These are phyloP conservation scores for Heliconius sara DNA, from an alignment of 2,888 invertebrate genomes.

Conservation along the genomic window DNA sequence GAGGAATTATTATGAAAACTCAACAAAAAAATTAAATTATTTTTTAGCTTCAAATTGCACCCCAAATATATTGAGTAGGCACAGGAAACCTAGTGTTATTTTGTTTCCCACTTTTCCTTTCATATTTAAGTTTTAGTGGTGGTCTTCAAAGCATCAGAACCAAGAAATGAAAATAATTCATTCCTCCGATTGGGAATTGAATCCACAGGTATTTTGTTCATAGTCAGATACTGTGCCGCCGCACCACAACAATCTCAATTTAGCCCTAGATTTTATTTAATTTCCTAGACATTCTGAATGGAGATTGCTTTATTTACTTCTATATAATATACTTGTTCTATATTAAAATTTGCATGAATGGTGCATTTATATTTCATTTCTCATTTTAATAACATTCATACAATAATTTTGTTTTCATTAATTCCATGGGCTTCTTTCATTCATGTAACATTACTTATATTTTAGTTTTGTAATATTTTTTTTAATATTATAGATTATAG, in stretches of 20 bases:
- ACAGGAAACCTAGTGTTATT: too few relatives aligned
- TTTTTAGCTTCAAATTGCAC: too few relatives aligned
- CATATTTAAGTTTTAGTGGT: too few relatives aligned
- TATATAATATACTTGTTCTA: slow-evolving; percentile 3
- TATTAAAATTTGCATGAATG: slow-evolving; percentile 31
- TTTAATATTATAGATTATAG: not conserved
- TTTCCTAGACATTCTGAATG: not conserved
- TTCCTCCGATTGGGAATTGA: too few relatives aligned
- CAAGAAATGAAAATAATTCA: too few relatives aligned
- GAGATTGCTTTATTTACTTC: not conserved
- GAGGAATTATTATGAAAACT: too few relatives aligned
- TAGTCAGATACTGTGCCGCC: not conserved
- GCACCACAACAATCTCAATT: not conserved
- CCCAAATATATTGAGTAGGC: too few relatives aligned
- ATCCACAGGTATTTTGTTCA: too few relatives aligned
- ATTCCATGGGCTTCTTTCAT: not conserved
- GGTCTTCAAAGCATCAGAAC: too few relatives aligned
- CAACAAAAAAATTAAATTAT: too few relatives aligned
- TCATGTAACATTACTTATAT: not conserved
- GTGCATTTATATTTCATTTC: slow-evolving; percentile 22
- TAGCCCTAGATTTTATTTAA: not conserved
- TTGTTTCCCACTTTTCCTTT: too few relatives aligned
- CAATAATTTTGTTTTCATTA: slow-evolving; percentile 5
- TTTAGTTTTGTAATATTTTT: not conserved
- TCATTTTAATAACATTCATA: slow-evolving; percentile 11